phyloP scores from a whole-genome alignment of 2,888 invertebrate species.

The Pantelozetes paolii region DNA sequence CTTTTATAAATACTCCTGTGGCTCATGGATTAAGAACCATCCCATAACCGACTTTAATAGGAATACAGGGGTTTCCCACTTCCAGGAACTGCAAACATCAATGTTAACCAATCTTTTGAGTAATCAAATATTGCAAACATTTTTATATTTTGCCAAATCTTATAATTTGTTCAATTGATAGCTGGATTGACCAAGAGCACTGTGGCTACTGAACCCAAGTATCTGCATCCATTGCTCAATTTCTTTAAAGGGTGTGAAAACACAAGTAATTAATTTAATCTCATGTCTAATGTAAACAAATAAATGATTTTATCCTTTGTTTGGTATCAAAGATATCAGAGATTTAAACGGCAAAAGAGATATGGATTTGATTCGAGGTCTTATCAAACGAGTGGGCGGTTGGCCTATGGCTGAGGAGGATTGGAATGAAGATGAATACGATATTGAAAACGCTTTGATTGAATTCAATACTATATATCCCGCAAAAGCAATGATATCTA shows the following conservation, averaged over 20 bases:
- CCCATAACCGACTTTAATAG: neutral
- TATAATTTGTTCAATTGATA: neutral
- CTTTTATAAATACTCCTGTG: conserved; percentile 30
- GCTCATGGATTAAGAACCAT: neutral
- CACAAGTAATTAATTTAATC: conserved; percentile 7
- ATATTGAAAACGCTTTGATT: neutral
- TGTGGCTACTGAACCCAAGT: neutral
- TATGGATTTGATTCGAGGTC: neutral
- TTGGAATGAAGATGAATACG: conserved; percentile 34
- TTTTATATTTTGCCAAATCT: neutral
- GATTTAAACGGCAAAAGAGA: conserved; percentile 28
- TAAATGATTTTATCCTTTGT: neutral
- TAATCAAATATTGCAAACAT: neutral
- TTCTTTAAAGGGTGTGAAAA: conserved; percentile 21
- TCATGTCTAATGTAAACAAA: neutral
- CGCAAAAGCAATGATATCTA: neutral
- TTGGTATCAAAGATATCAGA: neutral
- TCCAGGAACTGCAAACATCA: neutral
- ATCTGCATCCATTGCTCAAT: conserved; percentile 20
- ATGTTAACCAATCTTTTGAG: neutral
- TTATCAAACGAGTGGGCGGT: conserved; percentile 36
- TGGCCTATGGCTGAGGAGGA: conserved; percentile 40
- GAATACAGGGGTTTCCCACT: neutral
- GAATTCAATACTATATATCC: neutral
- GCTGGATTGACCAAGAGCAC: neutral